Evolutionary conservation across 2,888 invertebrate species (phyloP), one percentile per base, ranked within the genome.

Genomic region (Cremastobaeus sp.): DNA sequence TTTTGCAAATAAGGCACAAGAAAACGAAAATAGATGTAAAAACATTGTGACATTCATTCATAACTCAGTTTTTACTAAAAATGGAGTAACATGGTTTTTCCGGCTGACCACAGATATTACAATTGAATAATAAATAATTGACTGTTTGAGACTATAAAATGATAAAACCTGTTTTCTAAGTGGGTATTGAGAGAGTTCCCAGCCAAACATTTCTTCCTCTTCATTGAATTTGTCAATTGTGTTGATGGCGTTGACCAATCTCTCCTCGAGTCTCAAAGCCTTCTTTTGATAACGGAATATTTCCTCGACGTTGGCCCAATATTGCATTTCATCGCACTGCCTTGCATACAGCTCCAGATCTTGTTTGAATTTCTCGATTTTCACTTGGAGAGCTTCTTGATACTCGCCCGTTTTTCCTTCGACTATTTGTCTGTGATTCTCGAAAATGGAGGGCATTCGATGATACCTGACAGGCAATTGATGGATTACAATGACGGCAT

Each of bases 181-280:
- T 0, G 97, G 96, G 89, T 98, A 98, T 79, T 94, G 93, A 0
- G 97, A 96, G 5, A 93, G 85, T 82, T 96, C 95, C 92, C 95
- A 97, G 8, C 94, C 95, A 84, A 94, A 98, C 12, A 96, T 91
- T 21, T 91, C 89, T 85, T 98, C 98, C 86, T 98, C 98, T 84
- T 93, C 93, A 85, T 98, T 98, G 81, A 98, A 96, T 69, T 92
- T 91, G 81, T 96, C 95, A 74, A 97, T 96, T 70, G 91, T 92
- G 41, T 91, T 90, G 88, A 96, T 91, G 2, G 96, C 97, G 2
- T 89, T 86, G 41, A 92, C 88, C 70, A 96, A 50, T 15, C 86
- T 84, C 59, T 91, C 90, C 85, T 97, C 95, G 28, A 98, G 89
- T 41, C 92, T 90, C n/a, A 91, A 91, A 0, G 97, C 95, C 77